These are phyloP conservation scores for Protobothrops flavoviridis DNA, from an alignment of 2,113 vertebrate species.

Conservation along the genomic window DNA sequence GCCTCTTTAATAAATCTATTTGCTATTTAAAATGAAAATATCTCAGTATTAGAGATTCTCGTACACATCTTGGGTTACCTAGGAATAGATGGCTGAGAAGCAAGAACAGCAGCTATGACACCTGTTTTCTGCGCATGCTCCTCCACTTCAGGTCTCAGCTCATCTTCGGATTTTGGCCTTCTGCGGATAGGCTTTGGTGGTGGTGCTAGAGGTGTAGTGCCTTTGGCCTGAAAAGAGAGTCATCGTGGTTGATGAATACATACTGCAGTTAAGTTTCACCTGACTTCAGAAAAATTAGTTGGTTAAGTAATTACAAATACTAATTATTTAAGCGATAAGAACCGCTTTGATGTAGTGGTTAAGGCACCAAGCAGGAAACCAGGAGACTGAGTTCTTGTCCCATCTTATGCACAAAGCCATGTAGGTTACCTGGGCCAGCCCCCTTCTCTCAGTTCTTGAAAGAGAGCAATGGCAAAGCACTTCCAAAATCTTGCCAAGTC, in stretches of 20 bases:
- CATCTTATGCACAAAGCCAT: background rate
- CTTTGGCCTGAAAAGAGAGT: slow-evolving; percentile 77
- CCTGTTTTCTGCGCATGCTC: slow-evolving; percentile 87
- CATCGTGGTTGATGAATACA: background rate
- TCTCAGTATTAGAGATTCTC: slow-evolving; percentile 60
- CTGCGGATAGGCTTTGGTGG: slow-evolving; percentile 94
- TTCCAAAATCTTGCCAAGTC: background rate
- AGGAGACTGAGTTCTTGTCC: background rate
- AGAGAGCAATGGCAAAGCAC: background rate
- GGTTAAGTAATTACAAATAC: background rate
- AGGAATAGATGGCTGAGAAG: slow-evolving; percentile 93
- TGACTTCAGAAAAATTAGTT: background rate
- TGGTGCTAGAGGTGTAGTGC: slow-evolving; percentile 88
- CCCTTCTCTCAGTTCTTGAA: background rate
- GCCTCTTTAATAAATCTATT: slow-evolving; percentile 15
- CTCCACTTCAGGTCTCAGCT: slow-evolving; percentile 89
- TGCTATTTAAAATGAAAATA: slow-evolving; percentile 47
- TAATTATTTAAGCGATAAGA: background rate
- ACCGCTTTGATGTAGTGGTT: background rate
- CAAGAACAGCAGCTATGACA: slow-evolving; percentile 84
- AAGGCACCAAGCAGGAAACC: background rate
- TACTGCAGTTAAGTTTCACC: background rate
- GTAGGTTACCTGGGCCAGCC: background rate
- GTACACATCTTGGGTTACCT: slow-evolving; percentile 77
- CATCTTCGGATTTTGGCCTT: slow-evolving; percentile 97